Base-by-base conservation (phyloP, 2,113 vertebrate genomes). In the Pimephales promelas region DNA sequence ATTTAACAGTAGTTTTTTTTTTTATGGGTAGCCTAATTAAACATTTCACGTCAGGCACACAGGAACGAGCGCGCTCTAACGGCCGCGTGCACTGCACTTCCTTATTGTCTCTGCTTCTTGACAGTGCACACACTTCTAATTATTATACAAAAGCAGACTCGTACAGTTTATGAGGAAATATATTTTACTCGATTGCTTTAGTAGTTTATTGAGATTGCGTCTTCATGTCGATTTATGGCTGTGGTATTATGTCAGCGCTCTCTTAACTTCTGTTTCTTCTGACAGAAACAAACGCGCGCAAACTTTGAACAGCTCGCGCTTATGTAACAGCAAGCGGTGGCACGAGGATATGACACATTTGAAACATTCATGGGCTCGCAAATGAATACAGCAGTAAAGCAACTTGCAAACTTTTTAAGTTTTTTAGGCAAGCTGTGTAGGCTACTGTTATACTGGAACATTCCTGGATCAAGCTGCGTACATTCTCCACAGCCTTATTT, bases 241-340 rank as follows among this genome's bases (percentile, higher is more conserved):
- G 71, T 47, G 40, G 43, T 26, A 26, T 24, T 28, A 13, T 24
- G 56, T 59, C 56, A 59, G 56, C 24, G 20, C 5, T 70, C 64
- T 20, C 18, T 68, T 5, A 68, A 73, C 70, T 26, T 72, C 18
- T 34, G 34, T 62, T 26, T 28, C 3, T n/a, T 64, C 14, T 34
- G 40, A 52, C 43, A n/a, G 43, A 54, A 45, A 80, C 16, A 31
- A 80, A 64, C 56, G 40, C 77, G 78, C 78, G 40, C 78, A 49
- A 47, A 52, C 76, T 78, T 52, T 80, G 14, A 79, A 79, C 77
- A 79, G 54, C 77, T 31, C 77, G 57, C 26, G 78, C 43, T 80
- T 80, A 66, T 43, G 59, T 80, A 80, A 80, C n/a, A 80, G 18
- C 59, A 45, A 43, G 54, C 61, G 40, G 24, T 13, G 61, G 59